These are phyloP conservation scores for Callipepla squamata DNA, from an alignment of 2,113 vertebrate genomes.

Conservation along the genomic window DNA sequence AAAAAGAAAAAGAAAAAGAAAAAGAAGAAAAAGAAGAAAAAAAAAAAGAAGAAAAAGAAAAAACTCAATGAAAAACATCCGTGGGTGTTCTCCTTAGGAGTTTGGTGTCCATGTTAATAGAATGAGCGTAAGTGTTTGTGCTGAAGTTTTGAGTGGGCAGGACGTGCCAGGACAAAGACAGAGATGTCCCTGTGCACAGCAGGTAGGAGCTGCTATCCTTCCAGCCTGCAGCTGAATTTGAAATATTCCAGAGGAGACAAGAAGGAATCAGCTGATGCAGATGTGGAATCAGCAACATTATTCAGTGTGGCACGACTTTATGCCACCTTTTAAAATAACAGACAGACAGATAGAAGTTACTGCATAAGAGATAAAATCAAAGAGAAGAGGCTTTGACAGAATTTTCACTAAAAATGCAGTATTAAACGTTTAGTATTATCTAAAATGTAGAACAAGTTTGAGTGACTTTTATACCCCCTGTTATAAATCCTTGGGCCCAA, in stretches of 20 bases:
- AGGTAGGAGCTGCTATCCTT: neutral
- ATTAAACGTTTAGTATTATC: neutral
- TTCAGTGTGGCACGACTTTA: neutral
- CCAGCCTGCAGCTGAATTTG: neutral
- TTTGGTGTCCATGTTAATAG: neutral
- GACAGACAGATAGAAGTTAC: neutral
- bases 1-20: too few relatives aligned
- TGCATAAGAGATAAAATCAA: neutral
- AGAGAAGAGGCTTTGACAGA: neutral
- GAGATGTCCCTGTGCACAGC: neutral
- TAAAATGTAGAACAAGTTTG: neutral
- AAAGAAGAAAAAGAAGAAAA: too few relatives aligned
- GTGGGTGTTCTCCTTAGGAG: neutral
- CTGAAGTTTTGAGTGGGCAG: neutral
- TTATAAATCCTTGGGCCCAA: constrained; percentile 13
- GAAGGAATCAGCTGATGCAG: neutral
- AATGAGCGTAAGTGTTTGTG: neutral
- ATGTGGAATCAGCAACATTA: neutral
- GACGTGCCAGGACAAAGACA: neutral
- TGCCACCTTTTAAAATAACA: neutral
- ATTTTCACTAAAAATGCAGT: neutral
- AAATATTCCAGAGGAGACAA: neutral
- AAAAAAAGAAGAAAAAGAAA: too few relatives aligned
- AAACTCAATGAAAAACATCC: neutral
- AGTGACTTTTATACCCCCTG: neutral